Percentiles rank a stretch among this genome's conserved stretches.
These are phyloP conservation scores for Phalanger gymnotis DNA, from an alignment of 2,797 vertebrate species.

Conservation along the genomic window DNA sequence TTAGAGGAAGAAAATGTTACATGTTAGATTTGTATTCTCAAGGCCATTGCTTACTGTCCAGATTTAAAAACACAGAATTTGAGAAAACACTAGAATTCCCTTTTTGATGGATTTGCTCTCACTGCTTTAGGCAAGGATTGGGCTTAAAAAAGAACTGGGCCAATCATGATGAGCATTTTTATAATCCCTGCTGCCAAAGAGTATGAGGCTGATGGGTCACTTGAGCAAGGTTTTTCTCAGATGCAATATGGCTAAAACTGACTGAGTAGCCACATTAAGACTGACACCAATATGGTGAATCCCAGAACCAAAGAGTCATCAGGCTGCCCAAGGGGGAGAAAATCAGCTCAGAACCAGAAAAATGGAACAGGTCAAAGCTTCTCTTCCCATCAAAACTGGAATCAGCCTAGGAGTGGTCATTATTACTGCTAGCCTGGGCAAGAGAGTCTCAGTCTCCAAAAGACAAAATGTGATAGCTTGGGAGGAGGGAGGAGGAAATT, in stretches of 20 bases:
- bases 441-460: background rate
- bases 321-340: background rate
- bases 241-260: background rate
- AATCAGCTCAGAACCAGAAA: background rate
- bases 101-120: constrained; percentile 3
- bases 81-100: constrained; percentile 32
- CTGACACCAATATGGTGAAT: background rate
- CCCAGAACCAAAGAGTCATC: background rate
- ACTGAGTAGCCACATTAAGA: background rate
- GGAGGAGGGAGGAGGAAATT: background rate
- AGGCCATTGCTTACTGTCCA: constrained; percentile 23
- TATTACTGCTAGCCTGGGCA: background rate
- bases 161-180: background rate
- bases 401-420: background rate
- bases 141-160: constrained; percentile 7
- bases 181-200: background rate
- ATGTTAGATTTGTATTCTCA: background rate
- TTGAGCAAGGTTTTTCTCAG: background rate
- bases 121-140: constrained; percentile 31
- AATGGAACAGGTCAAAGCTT: background rate
- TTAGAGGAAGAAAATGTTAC: constrained; percentile 37
- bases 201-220: background rate
- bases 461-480: background rate
- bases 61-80: constrained; percentile 2
- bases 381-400: background rate